Evolutionary conservation across 2,888 invertebrate species (phyloP).

Genomic region (Lasioglossum leucozonium): DNA sequence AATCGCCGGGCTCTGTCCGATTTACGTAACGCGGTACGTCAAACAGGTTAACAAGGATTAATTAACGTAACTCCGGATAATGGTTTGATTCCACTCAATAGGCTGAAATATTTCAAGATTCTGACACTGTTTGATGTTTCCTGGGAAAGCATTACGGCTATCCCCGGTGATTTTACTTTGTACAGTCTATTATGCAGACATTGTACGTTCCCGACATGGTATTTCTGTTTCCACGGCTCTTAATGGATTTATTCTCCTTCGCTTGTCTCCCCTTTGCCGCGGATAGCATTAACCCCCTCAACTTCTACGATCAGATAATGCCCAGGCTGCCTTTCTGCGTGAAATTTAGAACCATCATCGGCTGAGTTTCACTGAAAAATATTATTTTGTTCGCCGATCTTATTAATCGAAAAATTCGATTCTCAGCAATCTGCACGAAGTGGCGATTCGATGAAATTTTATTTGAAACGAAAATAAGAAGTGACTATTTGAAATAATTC

Average conservation of each 20-base stretch:
- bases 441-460: background rate
- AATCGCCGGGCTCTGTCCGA: conserved; percentile 20
- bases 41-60: conserved; percentile 47
- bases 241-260: conserved; percentile 12
- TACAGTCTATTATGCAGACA: conserved; percentile 8
- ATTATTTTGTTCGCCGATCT: background rate
- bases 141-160: background rate
- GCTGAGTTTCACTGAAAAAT: background rate
- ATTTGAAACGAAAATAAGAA: no score
- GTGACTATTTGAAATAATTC: no score
- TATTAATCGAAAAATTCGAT: background rate
- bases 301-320: background rate
- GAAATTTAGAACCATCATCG: background rate
- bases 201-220: background rate
- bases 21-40: conserved; percentile 40
- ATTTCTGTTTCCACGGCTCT: conserved; percentile 12
- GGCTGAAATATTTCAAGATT: conserved; percentile 17
- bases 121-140: conserved; percentile 2
- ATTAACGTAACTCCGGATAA: conserved; percentile 47
- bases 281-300: background rate
- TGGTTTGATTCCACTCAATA: conserved; percentile 23
- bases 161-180: conserved; percentile 23
- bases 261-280: background rate
- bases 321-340: background rate
- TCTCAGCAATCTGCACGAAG: background rate